Percentiles rank a stretch among this genome's conserved stretches.
phyloP scores from a whole-genome alignment of 2,797 vertebrate species.

The Alauda arvensis region DNA sequence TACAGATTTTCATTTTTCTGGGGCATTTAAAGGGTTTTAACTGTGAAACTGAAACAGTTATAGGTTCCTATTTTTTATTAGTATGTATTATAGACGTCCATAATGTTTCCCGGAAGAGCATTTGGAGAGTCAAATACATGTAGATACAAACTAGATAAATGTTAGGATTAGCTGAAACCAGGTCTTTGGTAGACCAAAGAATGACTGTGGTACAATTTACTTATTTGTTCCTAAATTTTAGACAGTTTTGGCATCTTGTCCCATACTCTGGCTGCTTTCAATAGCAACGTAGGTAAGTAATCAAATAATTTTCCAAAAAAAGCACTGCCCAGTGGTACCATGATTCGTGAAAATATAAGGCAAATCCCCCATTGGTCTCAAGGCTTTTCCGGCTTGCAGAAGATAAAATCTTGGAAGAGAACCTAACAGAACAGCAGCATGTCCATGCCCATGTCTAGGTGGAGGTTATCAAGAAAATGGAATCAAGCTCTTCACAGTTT shows the following conservation, averaged over 20 bases:
- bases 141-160: not conserved
- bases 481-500: not conserved
- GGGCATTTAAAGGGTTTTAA: not conserved
- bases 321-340: not conserved
- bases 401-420: not conserved
- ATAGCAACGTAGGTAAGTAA: not conserved
- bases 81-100: not conserved
- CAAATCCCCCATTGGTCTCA: not conserved
- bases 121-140: not conserved
- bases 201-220: not conserved
- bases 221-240: not conserved
- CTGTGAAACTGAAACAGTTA: not conserved
- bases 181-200: not conserved
- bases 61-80: not conserved
- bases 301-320: not conserved
- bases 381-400: not conserved
- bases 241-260: not conserved
- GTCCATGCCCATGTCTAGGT: accelerated
- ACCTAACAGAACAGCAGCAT: not conserved
- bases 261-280: not conserved
- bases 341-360: not conserved
- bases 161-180: not conserved
- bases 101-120: not conserved
- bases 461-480: not conserved
- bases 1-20: not conserved